Percentiles rank a stretch among this genome's conserved stretches.
Evolutionary conservation across 1,140 invertebrate genomes (phyloP).

Genomic region (Colletes latitarsis): DNA sequence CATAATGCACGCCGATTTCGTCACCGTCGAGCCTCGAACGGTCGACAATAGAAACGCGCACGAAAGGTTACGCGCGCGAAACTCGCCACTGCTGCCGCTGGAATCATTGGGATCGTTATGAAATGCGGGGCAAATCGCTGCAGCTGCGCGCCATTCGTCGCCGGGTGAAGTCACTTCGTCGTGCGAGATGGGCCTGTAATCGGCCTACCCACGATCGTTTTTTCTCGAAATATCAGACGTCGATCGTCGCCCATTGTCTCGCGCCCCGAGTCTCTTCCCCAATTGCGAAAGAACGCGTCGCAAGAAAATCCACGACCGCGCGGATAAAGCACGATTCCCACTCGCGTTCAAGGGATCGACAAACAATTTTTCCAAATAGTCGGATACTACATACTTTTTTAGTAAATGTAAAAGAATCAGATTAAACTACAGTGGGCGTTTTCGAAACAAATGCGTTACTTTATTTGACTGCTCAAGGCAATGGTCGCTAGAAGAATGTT

Average conservation of each 20-base stretch:
- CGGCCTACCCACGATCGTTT: slow-evolving; percentile 27
- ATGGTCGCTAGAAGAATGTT: too few species aligned
- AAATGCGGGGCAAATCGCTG: slow-evolving; percentile 63
- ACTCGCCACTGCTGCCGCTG: slow-evolving; percentile 6
- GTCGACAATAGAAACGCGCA: slow-evolving; percentile 73
- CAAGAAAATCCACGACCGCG: not conserved
- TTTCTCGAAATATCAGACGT: slow-evolving; percentile 19
- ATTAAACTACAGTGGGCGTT: too few species aligned
- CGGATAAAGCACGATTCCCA: too few species aligned
- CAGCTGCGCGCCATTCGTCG: not conserved
- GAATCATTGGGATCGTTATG: slow-evolving; percentile 60
- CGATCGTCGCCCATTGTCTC: slow-evolving; percentile 23
- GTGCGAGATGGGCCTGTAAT: not conserved
- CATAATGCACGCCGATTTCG: slow-evolving; percentile 67
- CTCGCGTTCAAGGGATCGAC: too few species aligned
- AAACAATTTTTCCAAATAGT: too few species aligned
- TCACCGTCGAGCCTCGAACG: slow-evolving; percentile 55
- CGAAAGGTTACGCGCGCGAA: slow-evolving; percentile 73
- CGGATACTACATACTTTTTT: too few species aligned
- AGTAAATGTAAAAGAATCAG: too few species aligned
- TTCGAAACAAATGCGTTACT: too few species aligned
- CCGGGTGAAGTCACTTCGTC: too few species aligned
- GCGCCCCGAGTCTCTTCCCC: not conserved
- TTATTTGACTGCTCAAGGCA: too few species aligned
- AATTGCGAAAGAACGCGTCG: not conserved